These are phyloP conservation scores for Drosophila subsilvestris DNA, from an alignment of 2,888 invertebrate species.

Conservation along the genomic window DNA sequence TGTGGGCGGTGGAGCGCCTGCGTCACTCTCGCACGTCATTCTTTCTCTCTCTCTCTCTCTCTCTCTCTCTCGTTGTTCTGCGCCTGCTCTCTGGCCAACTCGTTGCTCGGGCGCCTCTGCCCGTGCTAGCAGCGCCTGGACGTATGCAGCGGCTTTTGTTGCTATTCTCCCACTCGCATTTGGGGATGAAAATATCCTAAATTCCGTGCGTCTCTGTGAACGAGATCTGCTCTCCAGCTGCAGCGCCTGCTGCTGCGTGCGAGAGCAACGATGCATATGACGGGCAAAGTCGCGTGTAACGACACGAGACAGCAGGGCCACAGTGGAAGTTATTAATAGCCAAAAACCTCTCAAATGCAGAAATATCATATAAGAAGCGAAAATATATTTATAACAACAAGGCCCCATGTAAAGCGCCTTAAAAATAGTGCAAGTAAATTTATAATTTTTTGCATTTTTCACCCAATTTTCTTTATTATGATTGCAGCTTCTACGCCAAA, in stretches of 20 bases:
- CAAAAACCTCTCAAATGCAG: neutral
- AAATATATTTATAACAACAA: no score
- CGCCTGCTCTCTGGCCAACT: constrained; percentile 62
- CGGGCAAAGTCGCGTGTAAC: neutral
- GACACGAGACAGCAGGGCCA: neutral
- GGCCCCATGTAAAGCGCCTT: no score
- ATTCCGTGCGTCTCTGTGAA: constrained; percentile 8
- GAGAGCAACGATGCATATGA: neutral
- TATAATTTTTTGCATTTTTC: no score
- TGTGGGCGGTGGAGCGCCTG: constrained; percentile 45
- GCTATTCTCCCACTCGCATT: constrained; percentile 17
- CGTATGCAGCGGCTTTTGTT: constrained; percentile 55
- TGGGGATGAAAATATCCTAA: constrained; percentile 31
- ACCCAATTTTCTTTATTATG: no score
- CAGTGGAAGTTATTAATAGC: neutral
- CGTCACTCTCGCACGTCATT: constrained; percentile 42
- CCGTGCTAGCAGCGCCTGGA: constrained; percentile 20
- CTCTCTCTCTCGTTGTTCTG: constrained; percentile 30
- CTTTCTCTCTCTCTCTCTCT: constrained; percentile 16
- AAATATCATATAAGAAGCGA: no score
- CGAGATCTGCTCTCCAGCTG: neutral
- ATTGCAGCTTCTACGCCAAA: no score
- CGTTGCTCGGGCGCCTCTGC: constrained; percentile 43
- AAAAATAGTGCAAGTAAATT: no score
- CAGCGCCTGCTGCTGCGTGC: neutral